Percentiles rank a stretch among this genome's conserved stretches.
Conservation (phyloP, 2,113 vertebrate species). For the Acrocephalus kingi region DNA sequence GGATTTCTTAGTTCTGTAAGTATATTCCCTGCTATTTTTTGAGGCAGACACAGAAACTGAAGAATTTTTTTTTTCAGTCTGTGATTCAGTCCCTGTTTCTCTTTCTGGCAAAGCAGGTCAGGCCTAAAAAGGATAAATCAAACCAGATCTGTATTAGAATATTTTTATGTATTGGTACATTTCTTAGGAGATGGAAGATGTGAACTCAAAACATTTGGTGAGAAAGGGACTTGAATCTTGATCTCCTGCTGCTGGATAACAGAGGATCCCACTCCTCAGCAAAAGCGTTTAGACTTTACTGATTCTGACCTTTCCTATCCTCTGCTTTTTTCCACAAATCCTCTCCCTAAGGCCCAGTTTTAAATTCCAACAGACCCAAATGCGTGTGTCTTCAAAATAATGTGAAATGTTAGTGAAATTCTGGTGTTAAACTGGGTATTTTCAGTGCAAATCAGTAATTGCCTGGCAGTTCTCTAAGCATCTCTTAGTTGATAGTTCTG, state of each 20-base stretch:
- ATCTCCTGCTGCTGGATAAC: background rate
- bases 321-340: background rate
- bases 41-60: background rate
- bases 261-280: background rate
- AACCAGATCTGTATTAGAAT: background rate
- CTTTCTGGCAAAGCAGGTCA: background rate
- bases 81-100: background rate
- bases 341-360: background rate
- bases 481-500: background rate
- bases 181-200: background rate
- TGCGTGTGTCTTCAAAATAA: background rate
- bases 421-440: background rate
- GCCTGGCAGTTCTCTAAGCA: background rate
- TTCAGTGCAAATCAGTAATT: background rate
- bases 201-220: background rate
- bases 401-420: background rate
- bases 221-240: background rate
- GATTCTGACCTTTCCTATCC: background rate
- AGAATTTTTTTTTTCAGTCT: background rate
- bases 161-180: background rate
- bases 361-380: background rate
- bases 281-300: rapidly evolving
- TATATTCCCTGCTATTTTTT: background rate
- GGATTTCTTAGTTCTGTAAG: background rate
- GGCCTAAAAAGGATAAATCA: background rate